Base-by-base conservation (phyloP, 53 echinoderm and acorn worm genomes). In the Zoroaster sp. region DNA sequence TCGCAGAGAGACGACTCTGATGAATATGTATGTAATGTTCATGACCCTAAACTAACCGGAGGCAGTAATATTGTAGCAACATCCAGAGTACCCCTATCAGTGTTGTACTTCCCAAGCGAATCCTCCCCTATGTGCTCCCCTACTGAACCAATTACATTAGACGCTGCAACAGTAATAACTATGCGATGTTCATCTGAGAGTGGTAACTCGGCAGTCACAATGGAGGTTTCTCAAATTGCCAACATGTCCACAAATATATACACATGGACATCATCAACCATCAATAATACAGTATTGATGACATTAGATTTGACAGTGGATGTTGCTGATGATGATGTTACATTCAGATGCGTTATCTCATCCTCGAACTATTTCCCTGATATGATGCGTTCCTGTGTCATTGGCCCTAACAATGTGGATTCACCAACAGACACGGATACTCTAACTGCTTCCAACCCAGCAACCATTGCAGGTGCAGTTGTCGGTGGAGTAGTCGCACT, bases 11-110 rank as follows among this genome's bases (percentile, higher is more conserved):
- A 47, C 7, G 71, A 81, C 67, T 40, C 66, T 43, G 67, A 67
- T 43, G 68, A 81, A 67, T 81, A 81, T 43, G 12, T 81, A 42
- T 81, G 81, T 41, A 25, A 81, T 42, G 81, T 81, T 18, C 40
- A 6, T 0, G 17, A 67, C 8, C 67, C 44, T 7, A 40, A 66
- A 44, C 3, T 10, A 0, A 4, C 3, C 0, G 81, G 81, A 31
- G 81, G 81, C 25, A 2, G 0, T 31, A 0, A 4, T 32, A 44
- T 41, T 67, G 13, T 81, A 67, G 44, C 42, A 4, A 13, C 67
- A 40, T 66, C 33, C 40, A 66, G 81, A 4, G 66, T 81, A 21
- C 11, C 10, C 5, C 44, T 81, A 31, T 40, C 81, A 81, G 75
- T 75, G 75, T 10, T 44, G 49, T 75, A 47, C 6, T 66, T 67